Evolutionary conservation across 2,797 vertebrate species (phyloP), one percentile per base, ranked within the genome.

Genomic region (Darevskia mixta): DNA sequence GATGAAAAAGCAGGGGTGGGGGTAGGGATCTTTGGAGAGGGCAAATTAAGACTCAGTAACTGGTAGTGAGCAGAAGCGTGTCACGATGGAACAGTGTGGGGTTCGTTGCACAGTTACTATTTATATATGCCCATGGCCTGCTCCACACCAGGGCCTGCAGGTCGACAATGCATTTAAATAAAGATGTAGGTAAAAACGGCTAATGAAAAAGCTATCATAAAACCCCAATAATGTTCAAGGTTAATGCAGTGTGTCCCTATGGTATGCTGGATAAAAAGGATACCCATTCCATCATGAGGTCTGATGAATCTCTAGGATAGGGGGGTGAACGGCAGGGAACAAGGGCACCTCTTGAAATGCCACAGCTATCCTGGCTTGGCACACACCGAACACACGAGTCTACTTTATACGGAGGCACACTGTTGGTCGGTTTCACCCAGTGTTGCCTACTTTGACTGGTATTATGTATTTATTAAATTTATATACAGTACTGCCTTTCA

Each of bases 1-100:
- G 20, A 81, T 87, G 89, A 88, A 73, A 92, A 90, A 55, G 9
- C 27, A 80, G 45, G 5, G 64, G 7, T 9, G 83, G 71, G 8
- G 55, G 15, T 18, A 17, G 29, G 8, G 15, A 49, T 35, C 38
- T 20, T 75, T 8, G 15, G 27, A 79, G 55, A 45, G 69, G 55
- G 55, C 32, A 43, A 45, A 20, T 23, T 2, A 73, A 71, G 55
- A 71, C 49, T 38, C 79, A 71, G 61, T 8, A 15, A 71, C 25
- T 25, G 69, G 85, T 76, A 86, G 5, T 38, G 29, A 79, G 76
- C 17, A 18, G 20, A 73, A 41, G 45, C 0, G 3, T 11, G 29
- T 7, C 25, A 0, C 0, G 0, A 8, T 76, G 55, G 77, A 89
- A 91, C 5, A 3, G 43, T 61, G 25, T 69, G 29, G 25, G 27